Evolutionary conservation across 2,888 invertebrate species (phyloP), one percentile per base, ranked within the genome.

Genomic region (Cosmorhoe ocellata): DNA sequence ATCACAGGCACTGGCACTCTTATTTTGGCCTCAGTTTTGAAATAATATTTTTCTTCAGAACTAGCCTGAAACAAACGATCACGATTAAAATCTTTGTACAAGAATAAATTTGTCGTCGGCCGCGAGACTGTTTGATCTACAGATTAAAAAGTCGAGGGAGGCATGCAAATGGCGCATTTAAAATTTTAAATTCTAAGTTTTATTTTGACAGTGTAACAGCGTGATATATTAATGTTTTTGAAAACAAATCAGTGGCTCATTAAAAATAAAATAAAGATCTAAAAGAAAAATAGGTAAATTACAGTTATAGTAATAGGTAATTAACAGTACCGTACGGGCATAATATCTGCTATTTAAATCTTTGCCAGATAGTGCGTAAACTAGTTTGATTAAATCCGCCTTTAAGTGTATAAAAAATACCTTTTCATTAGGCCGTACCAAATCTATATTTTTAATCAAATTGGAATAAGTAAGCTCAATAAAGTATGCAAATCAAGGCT

Each of bases 41-140:
- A 24, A 24, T 6, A 40, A 39, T 30, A 41, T 11, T 13, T 14
- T 42, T 27, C 14, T 8, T 32, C 33, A 49, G 58, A 54, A 51
- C 43, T 52, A 72, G 52, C 68, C 68, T 63, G 63, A 69, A 61
- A 71, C 67, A 67, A 67, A 67, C 66, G 48, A 66, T 68, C 30
- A 64, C 72, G 84, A 84, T 84, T 77, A 81, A 73, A 73, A 84
- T 85, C 83, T 76, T 64, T 67, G 77, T 79, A 78, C 81, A 74
- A 74, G 81, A 84, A 84, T 85, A 84, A 84, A 84, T 83, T 84
- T 84, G 81, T 83, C 83, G 77, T 76, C 83, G 74, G 74, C 73
- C 73, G 69, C 61, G 64, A 70, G 69, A 60, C 73, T 81, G 81
- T 86, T 85, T 85, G 85, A 86, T 85, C 82, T 76, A 75, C 72